Percentiles rank a stretch among this genome's conserved stretches.
Conservation (phyloP, 1,140 invertebrate species). For the Drosophila athabasca region DNA sequence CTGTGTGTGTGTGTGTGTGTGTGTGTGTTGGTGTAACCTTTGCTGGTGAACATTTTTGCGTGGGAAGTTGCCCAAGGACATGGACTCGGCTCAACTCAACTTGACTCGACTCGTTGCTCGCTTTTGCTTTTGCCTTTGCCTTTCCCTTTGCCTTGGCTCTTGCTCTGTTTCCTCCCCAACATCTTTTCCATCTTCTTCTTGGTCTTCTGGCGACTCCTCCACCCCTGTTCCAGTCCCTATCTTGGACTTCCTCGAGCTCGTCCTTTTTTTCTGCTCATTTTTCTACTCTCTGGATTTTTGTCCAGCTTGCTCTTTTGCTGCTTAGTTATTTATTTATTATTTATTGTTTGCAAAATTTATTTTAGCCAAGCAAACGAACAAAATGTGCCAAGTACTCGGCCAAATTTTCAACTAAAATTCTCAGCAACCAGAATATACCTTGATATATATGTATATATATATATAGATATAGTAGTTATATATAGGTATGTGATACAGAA, state of each 20-base stretch:
- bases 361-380: constrained; percentile 44
- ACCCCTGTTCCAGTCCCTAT: constrained; percentile 7
- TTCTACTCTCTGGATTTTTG: constrained; percentile 19
- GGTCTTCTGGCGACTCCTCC: background rate
- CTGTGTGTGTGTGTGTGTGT: constrained; percentile 13
- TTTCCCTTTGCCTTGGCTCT: constrained; percentile 9
- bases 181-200: background rate
- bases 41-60: constrained; percentile 73
- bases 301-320: constrained; percentile 38
- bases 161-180: constrained; percentile 16
- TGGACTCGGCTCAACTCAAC: constrained; percentile 66
- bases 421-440: constrained; percentile 3
- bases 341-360: constrained; percentile 66
- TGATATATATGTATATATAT: background rate
- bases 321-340: constrained; percentile 74
- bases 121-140: constrained; percentile 32
- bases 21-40: constrained; percentile 69
- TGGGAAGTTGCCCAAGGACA: constrained; percentile 83
- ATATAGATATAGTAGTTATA: no score
- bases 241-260: constrained; percentile 2
- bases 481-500: constrained; percentile 10
- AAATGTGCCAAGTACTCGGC: constrained; percentile 32
- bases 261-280: constrained; percentile 28
- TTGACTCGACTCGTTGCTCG: constrained; percentile 57
- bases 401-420: constrained; percentile 45